Conservation (phyloP, 2,113 vertebrate species). For the Hydropotes inermis region DNA sequence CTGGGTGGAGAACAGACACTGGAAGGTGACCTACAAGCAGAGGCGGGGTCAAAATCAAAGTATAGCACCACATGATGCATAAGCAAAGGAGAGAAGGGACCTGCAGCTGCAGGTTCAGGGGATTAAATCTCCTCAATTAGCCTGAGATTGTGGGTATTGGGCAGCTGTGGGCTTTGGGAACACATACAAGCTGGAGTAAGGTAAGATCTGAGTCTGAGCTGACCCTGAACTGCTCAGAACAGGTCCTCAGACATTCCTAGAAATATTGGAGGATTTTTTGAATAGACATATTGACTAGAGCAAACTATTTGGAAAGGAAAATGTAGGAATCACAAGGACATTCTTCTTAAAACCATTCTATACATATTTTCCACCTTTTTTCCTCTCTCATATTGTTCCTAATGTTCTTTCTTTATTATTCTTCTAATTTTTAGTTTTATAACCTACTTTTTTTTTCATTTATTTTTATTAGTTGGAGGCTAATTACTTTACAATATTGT, state of each 20-base stretch:
- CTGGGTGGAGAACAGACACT: not conserved
- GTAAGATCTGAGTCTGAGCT: not conserved
- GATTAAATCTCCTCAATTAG: not conserved
- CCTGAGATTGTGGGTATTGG: not conserved
- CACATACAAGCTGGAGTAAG: not conserved
- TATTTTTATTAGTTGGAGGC: too few species aligned
- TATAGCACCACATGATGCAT: not conserved
- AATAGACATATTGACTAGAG: not conserved
- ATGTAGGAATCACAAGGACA: not conserved
- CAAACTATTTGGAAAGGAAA: not conserved
- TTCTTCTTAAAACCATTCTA: not conserved
- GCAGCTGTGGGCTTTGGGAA: not conserved
- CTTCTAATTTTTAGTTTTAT: not conserved
- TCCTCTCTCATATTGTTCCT: not conserved
- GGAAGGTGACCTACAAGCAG: not conserved
- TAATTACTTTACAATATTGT: too few species aligned
- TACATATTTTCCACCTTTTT: not conserved
- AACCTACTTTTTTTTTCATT: not conserved
- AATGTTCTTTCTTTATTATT: not conserved
- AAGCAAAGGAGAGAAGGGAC: not conserved
- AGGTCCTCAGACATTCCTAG: not conserved
- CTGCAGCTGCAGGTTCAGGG: not conserved
- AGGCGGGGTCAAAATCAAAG: not conserved
- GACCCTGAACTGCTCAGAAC: accelerated
- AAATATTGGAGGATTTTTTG: not conserved